phyloP scores from a whole-genome alignment of 2,888 invertebrate genomes.

The Zelleria hepariella region DNA sequence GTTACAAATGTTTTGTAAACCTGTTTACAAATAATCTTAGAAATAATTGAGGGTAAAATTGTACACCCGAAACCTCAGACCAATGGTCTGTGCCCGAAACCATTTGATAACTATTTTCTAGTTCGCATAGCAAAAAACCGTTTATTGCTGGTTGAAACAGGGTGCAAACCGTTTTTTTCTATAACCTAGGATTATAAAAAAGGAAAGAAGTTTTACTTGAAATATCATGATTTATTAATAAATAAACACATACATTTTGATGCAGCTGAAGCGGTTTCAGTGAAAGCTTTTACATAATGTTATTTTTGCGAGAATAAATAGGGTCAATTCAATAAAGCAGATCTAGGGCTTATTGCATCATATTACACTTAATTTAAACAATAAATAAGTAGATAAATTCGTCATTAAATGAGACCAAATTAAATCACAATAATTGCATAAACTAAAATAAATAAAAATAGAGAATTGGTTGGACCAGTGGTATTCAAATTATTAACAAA shows the following conservation, averaged over 20 bases:
- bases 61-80: too few species aligned
- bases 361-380: background rate
- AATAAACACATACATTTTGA: conserved; percentile 54
- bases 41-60: too few species aligned
- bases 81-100: too few species aligned
- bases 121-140: too few species aligned
- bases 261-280: conserved; percentile 41
- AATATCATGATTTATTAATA: conserved; percentile 23
- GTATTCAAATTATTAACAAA: too few species aligned
- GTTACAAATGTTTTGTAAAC: too few species aligned
- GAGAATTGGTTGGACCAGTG: background rate
- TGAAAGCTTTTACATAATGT: background rate
- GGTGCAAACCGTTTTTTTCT: too few species aligned
- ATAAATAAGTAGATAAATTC: background rate
- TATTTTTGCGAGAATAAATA: background rate
- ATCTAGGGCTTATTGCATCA: background rate
- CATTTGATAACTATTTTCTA: too few species aligned
- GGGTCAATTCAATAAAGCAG: background rate
- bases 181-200: too few species aligned
- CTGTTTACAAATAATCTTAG: too few species aligned
- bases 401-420: conserved; percentile 9
- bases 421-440: conserved; percentile 12
- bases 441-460: background rate
- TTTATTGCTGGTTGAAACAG: too few species aligned
- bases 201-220: background rate